phyloP scores from a whole-genome alignment of 2,888 invertebrate species.

The Cotesia congregata region DNA sequence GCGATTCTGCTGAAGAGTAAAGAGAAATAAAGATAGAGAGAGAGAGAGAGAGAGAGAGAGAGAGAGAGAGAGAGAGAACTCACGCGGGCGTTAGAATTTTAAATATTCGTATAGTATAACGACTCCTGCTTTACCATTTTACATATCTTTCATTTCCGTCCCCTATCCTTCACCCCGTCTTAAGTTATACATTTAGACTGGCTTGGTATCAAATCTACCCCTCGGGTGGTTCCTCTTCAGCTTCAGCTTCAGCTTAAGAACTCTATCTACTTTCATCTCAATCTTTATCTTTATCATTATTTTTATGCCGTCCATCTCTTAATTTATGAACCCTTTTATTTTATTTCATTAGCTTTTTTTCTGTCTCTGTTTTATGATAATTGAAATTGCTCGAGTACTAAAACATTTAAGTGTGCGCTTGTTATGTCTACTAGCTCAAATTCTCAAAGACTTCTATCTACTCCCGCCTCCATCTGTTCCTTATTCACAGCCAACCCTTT shows the following conservation, averaged over 20 bases:
- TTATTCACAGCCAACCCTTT: not conserved
- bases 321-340: not conserved
- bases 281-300: not conserved
- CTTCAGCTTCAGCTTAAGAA: not conserved
- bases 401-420: not conserved
- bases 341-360: slow-evolving; percentile 2
- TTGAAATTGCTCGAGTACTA: slow-evolving; percentile 6
- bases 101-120: slow-evolving; percentile 49
- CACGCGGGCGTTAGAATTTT: slow-evolving; percentile 56
- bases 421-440: slow-evolving; percentile 10
- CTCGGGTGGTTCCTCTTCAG: not conserved
- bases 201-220: slow-evolving; percentile 3
- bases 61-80: not conserved
- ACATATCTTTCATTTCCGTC: slow-evolving; percentile 31
- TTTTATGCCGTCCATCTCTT: not conserved
- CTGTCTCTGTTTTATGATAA: slow-evolving; percentile 20
- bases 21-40: not conserved
- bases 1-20: slow-evolving; percentile 40
- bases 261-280: not conserved
- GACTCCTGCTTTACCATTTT: slow-evolving; percentile 39
- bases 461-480: slow-evolving; percentile 2
- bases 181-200: not conserved
- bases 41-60: not conserved
- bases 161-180: not conserved
- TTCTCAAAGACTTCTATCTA: slow-evolving; percentile 14